A percentile compares a stretch with the other conserved stretches of the same genome.
Evolutionary conservation across 2,888 invertebrate genomes (phyloP).

Genomic region (Campoletis raptor): DNA sequence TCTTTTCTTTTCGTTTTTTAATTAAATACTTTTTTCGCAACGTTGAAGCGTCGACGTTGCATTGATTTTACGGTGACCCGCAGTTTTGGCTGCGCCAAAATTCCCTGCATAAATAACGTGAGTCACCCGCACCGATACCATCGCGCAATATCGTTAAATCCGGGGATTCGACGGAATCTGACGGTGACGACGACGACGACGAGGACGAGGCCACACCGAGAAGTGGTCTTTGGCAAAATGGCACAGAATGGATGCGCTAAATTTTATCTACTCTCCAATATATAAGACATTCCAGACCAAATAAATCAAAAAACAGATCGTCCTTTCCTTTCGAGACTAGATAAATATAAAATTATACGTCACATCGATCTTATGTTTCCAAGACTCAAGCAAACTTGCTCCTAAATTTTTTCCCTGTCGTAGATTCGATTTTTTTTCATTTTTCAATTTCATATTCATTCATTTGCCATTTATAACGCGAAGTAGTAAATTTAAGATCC

Average conservation of each 20-base stretch:
- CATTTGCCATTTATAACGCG: neutral
- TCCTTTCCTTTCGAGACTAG: neutral
- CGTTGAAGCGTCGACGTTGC: neutral
- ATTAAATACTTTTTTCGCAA: slow-evolving; percentile 11
- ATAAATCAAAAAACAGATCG: neutral
- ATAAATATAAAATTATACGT: neutral
- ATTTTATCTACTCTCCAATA: slow-evolving; percentile 20
- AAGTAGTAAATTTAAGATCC: neutral
- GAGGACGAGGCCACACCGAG: slow-evolving; percentile 56
- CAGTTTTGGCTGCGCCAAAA: slow-evolving; percentile 43
- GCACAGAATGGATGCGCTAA: slow-evolving; percentile 36
- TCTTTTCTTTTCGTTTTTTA: slow-evolving; percentile 6
- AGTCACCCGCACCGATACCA: slow-evolving; percentile 55
- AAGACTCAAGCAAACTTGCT: neutral
- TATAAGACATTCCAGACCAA: neutral
- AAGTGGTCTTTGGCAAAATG: slow-evolving; percentile 49
- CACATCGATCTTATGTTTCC: neutral
- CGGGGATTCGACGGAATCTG: slow-evolving; percentile 55
- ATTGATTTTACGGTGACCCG: slow-evolving; percentile 50
- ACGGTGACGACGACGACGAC: slow-evolving; percentile 39
- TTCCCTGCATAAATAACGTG: slow-evolving; percentile 58
- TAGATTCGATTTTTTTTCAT: neutral
- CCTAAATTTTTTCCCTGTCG: neutral
- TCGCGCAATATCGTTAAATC: slow-evolving; percentile 66
- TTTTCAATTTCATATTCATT: too few species aligned